A percentile compares a stretch with the other conserved stretches of the same genome.
These are phyloP conservation scores for Muscicapa striata DNA, from an alignment of 2,797 vertebrate genomes.

Conservation along the genomic window DNA sequence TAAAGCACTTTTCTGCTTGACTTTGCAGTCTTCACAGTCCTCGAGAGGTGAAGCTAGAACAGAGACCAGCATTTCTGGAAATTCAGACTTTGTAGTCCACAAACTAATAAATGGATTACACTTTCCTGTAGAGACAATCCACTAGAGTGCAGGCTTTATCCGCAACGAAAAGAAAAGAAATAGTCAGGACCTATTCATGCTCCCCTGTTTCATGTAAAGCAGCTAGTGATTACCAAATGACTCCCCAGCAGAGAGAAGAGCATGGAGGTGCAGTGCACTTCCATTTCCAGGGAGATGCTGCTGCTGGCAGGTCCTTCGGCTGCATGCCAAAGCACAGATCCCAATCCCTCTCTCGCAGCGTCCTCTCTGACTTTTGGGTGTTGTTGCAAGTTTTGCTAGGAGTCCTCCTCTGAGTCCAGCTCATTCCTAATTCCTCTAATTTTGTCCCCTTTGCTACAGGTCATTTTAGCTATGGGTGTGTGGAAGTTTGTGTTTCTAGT, in stretches of 20 bases:
- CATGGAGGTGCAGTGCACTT: accelerated
- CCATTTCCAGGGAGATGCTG: not conserved
- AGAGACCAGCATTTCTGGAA: not conserved
- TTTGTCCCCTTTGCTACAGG: not conserved
- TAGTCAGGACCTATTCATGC: not conserved
- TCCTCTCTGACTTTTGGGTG: not conserved
- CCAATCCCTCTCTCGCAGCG: not conserved
- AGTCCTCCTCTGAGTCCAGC: not conserved
- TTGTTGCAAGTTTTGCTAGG: not conserved
- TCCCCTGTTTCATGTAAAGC: not conserved
- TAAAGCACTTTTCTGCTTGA: not conserved
- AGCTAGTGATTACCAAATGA: not conserved
- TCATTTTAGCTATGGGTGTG: not conserved
- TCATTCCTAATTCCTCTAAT: not conserved
- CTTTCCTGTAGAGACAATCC: constrained; percentile 24
- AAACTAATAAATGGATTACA: not conserved
- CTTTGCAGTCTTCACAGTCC: not conserved
- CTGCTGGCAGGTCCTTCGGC: not conserved
- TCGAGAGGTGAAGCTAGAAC: not conserved
- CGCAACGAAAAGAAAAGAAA: not conserved
- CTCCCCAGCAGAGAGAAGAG: not conserved
- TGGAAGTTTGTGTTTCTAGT: not conserved
- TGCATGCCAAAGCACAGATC: not conserved
- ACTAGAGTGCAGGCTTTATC: constrained; percentile 66
- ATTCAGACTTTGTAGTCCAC: not conserved